Conservation (phyloP, 1,140 invertebrate genomes). For the Drosophila takahashii region DNA sequence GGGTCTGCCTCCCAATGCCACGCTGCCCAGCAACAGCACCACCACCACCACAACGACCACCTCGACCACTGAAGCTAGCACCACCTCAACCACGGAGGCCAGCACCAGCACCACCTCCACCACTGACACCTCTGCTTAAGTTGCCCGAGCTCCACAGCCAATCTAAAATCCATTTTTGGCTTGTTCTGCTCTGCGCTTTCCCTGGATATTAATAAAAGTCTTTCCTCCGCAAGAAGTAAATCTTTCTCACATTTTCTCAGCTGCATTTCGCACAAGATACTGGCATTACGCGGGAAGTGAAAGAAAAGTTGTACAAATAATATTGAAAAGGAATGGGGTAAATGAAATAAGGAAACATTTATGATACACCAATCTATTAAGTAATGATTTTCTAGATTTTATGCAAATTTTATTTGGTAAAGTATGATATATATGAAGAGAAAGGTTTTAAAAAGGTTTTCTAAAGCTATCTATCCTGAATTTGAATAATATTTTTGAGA, state of each 20-base stretch:
- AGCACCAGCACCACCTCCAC: slow-evolving; percentile 3
- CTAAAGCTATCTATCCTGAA: no score
- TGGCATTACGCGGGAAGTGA: slow-evolving; percentile 34
- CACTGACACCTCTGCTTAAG: slow-evolving; percentile 10
- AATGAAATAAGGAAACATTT: neutral
- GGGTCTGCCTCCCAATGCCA: slow-evolving; percentile 38
- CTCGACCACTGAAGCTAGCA: slow-evolving; percentile 17
- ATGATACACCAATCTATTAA: no score
- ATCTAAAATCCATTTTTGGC: slow-evolving; percentile 55
- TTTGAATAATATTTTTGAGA: no score
- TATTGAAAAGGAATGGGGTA: neutral
- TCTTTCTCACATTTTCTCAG: slow-evolving; percentile 40
- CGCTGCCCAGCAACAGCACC: slow-evolving; percentile 24
- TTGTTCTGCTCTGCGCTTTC: slow-evolving; percentile 14
- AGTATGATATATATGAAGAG: no score
- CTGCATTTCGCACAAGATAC: slow-evolving; percentile 35
- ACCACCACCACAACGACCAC: slow-evolving; percentile 17
- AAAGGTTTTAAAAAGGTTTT: no score
- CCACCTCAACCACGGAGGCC: slow-evolving; percentile 19
- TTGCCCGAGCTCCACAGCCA: slow-evolving; percentile 22
- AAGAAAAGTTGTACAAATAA: neutral
- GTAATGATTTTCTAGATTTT: no score
- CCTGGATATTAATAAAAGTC: slow-evolving; percentile 69
- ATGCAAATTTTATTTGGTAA: no score
- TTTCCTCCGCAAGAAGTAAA: slow-evolving; percentile 26